Evolutionary conservation across 2,797 vertebrate species (phyloP).

Genomic region (Hemitrygon akajei): DNA sequence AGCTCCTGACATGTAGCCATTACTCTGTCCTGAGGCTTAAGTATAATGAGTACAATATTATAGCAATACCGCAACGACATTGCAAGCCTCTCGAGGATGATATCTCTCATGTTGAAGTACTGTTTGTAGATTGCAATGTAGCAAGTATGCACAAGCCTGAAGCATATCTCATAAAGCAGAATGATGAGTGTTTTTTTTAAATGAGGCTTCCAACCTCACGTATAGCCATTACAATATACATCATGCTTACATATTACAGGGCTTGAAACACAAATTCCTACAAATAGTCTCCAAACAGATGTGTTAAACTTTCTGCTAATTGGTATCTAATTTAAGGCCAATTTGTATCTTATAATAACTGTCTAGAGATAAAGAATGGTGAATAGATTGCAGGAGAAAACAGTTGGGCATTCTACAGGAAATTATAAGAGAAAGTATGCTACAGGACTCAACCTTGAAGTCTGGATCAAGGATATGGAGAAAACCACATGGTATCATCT

Average conservation of each 20-base stretch:
- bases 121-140: background rate
- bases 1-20: background rate
- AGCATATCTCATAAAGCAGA: background rate
- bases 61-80: background rate
- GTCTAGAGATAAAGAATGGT: background rate
- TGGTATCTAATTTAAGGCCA: background rate
- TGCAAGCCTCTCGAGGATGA: background rate
- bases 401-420: background rate
- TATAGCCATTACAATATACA: background rate
- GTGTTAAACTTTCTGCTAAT: background rate
- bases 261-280: background rate
- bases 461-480: too few species aligned
- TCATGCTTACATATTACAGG: too few species aligned
- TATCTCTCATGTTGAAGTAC: background rate
- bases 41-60: background rate
- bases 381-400: background rate
- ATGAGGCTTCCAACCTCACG: background rate
- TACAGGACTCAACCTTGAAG: too few species aligned
- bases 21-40: background rate
- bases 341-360: background rate
- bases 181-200: background rate
- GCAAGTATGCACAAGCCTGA: background rate
- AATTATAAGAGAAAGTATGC: too few species aligned
- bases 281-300: background rate
- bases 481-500: background rate